Evolutionary conservation across 2,113 vertebrate genomes (phyloP).

Genomic region (Lota lota): DNA sequence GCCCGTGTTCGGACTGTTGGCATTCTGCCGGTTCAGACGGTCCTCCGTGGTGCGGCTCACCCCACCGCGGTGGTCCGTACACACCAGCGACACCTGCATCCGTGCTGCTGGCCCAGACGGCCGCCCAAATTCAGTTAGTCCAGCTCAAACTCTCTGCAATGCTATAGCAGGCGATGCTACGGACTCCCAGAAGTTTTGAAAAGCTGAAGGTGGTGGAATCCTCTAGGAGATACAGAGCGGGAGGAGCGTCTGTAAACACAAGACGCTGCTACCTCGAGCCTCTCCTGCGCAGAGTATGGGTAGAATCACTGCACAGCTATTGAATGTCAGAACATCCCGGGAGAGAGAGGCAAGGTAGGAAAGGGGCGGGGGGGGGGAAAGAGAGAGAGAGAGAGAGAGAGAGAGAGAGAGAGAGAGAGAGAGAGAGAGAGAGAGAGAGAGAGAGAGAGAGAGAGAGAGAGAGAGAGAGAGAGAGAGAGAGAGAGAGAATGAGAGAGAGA

Average conservation of each 20-base stretch:
- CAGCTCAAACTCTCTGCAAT: conserved; percentile 16
- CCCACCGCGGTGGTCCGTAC: conserved; percentile 91
- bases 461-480: not conserved
- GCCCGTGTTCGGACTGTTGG: conserved; percentile 86
- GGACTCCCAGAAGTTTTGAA: conserved; percentile 22
- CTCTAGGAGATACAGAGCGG: not conserved
- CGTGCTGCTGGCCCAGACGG: conserved; percentile 20
- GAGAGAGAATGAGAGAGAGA: not conserved
- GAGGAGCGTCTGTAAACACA: conserved; percentile 17
- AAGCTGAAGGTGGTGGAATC: conserved; percentile 8
- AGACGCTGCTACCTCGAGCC: conserved; percentile 12
- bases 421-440: too few relatives aligned
- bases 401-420: not conserved
- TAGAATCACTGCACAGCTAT: conserved; percentile 34
- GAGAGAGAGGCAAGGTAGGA: not conserved
- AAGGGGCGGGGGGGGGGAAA: not conserved
- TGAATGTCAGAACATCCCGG: conserved; percentile 24
- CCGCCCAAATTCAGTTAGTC: conserved; percentile 3
- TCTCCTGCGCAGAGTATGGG: conserved; percentile 15
- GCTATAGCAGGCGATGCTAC: not conserved
- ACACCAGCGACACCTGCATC: conserved; percentile 96
- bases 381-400: not conserved
- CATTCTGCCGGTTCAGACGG: conserved; percentile 83
- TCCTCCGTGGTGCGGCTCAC: conserved; percentile 86
- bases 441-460: not conserved